These are phyloP conservation scores for Galerucella calmariensis DNA, from an alignment of 2,888 invertebrate genomes.

Conservation along the genomic window DNA sequence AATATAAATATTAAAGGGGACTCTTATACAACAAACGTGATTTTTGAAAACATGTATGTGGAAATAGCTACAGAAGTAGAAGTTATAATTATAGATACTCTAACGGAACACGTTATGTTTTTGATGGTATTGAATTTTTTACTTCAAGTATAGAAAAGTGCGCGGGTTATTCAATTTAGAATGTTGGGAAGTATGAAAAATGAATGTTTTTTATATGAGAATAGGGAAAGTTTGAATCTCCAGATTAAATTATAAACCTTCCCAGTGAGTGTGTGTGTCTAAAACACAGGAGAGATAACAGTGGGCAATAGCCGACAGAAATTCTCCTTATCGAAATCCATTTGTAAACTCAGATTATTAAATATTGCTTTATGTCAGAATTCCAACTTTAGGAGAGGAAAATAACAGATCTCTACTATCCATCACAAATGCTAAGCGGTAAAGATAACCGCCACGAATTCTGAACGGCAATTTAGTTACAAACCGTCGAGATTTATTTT, in stretches of 20 bases:
- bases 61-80: too few species aligned
- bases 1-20: too few species aligned
- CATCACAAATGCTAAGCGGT: slow-evolving; percentile 49
- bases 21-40: too few species aligned
- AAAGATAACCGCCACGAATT: slow-evolving; percentile 43
- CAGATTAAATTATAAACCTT: background rate
- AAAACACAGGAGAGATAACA: slow-evolving; percentile 50
- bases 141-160: too few species aligned
- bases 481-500: slow-evolving; percentile 41
- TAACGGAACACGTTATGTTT: too few species aligned
- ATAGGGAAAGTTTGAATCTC: too few species aligned
- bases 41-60: too few species aligned
- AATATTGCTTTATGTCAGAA: slow-evolving; percentile 54
- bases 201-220: too few species aligned
- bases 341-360: slow-evolving; percentile 58
- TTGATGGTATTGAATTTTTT: too few species aligned
- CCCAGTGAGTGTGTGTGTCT: background rate
- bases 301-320: slow-evolving; percentile 52
- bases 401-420: slow-evolving; percentile 50
- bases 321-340: slow-evolving; percentile 53
- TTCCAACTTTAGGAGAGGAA: slow-evolving; percentile 49
- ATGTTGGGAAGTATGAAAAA: too few species aligned
- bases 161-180: too few species aligned
- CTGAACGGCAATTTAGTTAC: slow-evolving; percentile 41
- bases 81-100: too few species aligned